Base-by-base conservation (phyloP, 2,888 invertebrate genomes). In the Netelia melanura region DNA sequence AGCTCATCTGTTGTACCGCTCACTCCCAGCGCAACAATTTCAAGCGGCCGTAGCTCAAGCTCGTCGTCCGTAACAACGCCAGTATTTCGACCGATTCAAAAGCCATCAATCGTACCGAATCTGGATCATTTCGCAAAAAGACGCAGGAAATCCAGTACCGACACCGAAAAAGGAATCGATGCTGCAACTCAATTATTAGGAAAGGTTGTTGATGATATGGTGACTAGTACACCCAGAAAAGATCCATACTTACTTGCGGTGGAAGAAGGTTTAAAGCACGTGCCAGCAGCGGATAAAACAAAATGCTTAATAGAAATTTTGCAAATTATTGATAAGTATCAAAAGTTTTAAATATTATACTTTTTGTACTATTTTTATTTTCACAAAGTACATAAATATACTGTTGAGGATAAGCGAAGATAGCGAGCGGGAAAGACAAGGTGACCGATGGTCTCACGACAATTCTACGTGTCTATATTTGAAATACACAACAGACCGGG, bases 311-410 rank as follows among this genome's bases (percentile, higher is more conserved):
- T 17, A 17, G 17, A 17, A 17, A 17, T 17, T 17, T 17, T 17
- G 17, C 17, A 65, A 43, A 65, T 65, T 43, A 65, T 65, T 65
- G 65, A 65, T 43, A 65, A 43, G n/a, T 67, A 67, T 67, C 44
- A 67, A 44, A 44, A 67, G 10, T 5, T 67, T 17, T 65, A 21
- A 44, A 65, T 65, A 67, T 67, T 67, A 0, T 67, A 67, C 17
- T 43, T 67, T 44, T 67, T 67, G 14, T 64, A 61, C 11, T 23
- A 23, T 61, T 61, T 23, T 61, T 30, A 30, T 30, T 30, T 30
- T 30, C 30, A 30, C 30, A 30, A 30, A 30, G 30, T 30, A 30
- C 30, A 30, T 30, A 30, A 30, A 30, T 30, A 30, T n/a, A 17
- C 17, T 17, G 17, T n/a, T n/a, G n/a, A n/a, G n/a, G n/a, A n/a